Conservation (phyloP, 2,113 vertebrate species). For the Garra rufa region DNA sequence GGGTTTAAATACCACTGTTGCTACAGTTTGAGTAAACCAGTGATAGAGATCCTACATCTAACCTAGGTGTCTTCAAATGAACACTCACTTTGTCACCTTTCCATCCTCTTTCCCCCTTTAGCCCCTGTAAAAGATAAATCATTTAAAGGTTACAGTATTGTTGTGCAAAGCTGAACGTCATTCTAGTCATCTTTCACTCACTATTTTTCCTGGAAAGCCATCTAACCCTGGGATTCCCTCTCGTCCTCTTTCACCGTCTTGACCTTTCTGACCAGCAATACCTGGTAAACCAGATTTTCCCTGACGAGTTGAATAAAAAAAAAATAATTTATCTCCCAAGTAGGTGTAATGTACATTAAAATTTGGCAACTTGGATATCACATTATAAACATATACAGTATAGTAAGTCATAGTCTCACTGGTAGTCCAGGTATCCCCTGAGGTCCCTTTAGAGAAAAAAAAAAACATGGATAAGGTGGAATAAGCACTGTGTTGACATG, state of each 20-base stretch:
- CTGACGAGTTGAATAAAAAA: constrained; percentile 52
- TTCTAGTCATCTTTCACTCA: constrained; percentile 55
- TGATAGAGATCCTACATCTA: not conserved
- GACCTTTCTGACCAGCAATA: constrained; percentile 71
- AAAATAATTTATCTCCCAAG: not conserved
- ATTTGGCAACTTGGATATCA: not conserved
- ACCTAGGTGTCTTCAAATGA: not conserved
- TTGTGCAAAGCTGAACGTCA: not conserved
- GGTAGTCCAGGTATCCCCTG: constrained; percentile 72
- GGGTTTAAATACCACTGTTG: not conserved
- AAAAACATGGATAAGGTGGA: not conserved
- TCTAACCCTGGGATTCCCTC: constrained; percentile 82
- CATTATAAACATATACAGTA: not conserved
- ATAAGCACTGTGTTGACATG: not conserved
- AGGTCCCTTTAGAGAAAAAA: constrained; percentile 68
- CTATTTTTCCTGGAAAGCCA: constrained; percentile 80
- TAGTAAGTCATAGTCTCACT: constrained; percentile 62
- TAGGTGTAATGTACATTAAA: not conserved
- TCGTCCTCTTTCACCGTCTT: constrained; percentile 73
- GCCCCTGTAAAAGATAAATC: constrained; percentile 74
- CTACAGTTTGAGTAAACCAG: not conserved
- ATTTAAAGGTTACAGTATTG: not conserved
- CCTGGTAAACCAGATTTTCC: constrained; percentile 74
- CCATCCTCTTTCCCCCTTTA: constrained; percentile 83
- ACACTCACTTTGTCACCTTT: constrained; percentile 82